These are phyloP conservation scores for Bradynema listronoti DNA, from an alignment of 1,140 invertebrate genomes.

Conservation along the genomic window DNA sequence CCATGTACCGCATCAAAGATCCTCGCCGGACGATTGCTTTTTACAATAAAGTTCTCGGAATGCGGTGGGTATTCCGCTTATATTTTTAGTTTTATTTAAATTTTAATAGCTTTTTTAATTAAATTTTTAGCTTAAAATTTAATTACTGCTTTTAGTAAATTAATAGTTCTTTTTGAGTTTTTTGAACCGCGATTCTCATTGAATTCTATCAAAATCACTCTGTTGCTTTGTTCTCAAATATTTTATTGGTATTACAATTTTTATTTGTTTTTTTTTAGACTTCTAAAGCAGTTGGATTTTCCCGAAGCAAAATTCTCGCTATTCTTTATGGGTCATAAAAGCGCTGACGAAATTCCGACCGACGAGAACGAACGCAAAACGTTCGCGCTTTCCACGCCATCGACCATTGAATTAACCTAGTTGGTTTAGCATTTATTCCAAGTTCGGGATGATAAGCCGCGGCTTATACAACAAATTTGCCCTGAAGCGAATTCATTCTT, in stretches of 20 bases:
- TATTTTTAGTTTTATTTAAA: background rate
- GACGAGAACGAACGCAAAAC: constrained; percentile 67
- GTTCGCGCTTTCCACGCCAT: constrained; percentile 76
- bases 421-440: constrained; percentile 62
- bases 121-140: constrained; percentile 10
- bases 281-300: constrained; percentile 80
- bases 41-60: constrained; percentile 80
- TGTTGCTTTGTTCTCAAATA: constrained; percentile 13
- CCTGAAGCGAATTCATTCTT: no score
- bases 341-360: constrained; percentile 66
- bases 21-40: constrained; percentile 73
- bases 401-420: constrained; percentile 87
- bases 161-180: no score
- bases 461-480: no score
- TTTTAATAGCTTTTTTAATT: background rate
- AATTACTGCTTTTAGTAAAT: background rate
- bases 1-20: constrained; percentile 89
- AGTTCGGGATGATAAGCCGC: no score
- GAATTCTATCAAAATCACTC: constrained; percentile 13
- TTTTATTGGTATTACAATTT: constrained; percentile 16
- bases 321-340: constrained; percentile 87
- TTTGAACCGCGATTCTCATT: background rate
- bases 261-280: constrained; percentile 51
- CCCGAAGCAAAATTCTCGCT: constrained; percentile 79
- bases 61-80: constrained; percentile 63